These are phyloP conservation scores for Monochamus alternatus DNA, from an alignment of 2,888 invertebrate species.

Conservation along the genomic window DNA sequence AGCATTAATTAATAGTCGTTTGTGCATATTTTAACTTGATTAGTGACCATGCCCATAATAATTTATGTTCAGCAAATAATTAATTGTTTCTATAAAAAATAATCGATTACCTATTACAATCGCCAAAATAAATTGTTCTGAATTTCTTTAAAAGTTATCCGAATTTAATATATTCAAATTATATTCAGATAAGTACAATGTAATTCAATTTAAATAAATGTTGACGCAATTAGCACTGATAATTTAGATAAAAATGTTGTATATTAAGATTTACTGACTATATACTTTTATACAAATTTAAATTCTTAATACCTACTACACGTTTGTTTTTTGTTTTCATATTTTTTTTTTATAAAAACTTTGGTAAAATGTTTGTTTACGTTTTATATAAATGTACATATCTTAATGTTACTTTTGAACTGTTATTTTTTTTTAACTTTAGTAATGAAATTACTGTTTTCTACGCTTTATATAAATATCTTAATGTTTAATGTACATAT, in stretches of 20 bases:
- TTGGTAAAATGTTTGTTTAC: no score
- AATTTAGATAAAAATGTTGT: slow-evolving; percentile 12
- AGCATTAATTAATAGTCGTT: not conserved
- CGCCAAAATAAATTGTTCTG: slow-evolving; percentile 13
- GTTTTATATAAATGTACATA: no score
- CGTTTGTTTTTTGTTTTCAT: no score
- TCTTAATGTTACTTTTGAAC: no score
- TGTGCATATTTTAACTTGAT: slow-evolving; percentile 1
- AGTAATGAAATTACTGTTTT: no score
- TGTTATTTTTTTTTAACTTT: no score
- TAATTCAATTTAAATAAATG: slow-evolving; percentile 22
- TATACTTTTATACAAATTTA: not conserved
- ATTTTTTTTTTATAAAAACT: no score
- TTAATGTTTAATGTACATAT: no score
- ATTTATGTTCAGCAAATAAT: slow-evolving; percentile 5
- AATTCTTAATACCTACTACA: not conserved
- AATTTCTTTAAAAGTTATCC: not conserved
- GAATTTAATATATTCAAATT: slow-evolving; percentile 23
- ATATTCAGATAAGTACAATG: slow-evolving; percentile 14
- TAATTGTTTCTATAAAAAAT: slow-evolving; percentile 5
- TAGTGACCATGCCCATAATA: slow-evolving; percentile 4
- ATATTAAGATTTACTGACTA: not conserved
- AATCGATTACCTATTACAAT: slow-evolving; percentile 21
- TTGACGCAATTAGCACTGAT: not conserved
- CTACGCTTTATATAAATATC: no score